Base-by-base conservation (phyloP, 1,140 invertebrate genomes). In the Eumaeus atala region DNA sequence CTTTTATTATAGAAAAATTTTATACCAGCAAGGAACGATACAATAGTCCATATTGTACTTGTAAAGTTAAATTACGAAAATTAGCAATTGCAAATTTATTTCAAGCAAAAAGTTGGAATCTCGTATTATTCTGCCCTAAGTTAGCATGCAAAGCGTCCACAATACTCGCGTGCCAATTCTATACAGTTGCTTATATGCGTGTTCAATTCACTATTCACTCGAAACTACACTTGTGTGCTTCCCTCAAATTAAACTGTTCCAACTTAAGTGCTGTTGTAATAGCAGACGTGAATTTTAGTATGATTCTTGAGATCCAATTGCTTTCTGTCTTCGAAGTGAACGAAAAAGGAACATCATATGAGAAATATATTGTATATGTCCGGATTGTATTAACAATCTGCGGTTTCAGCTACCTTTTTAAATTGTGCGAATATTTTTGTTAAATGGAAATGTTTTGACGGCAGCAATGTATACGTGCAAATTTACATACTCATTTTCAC, bases 201-300 rank as follows among this genome's bases (percentile, higher is more conserved):
- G 40, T 44, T 44, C 40, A 44, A 44, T 44, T 44, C 10, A 44
- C 40, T 44, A 44, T 44, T 44, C 16, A 9, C 12, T 44, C 40
- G 16, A 3, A 44, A 44, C 12, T 44, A 16, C 40, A 44, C 40
- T 28, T 28, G 21, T 28, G 21, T 28, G 21, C 21, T 28, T 28
- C 6, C 21, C 21, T 44, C 40, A 44, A 44, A 44, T 44, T 44
- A 44, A 44, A 44, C 40, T 44, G 40, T 44, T 44, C 40, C 14
- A 44, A 44, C 14, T 44, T 44, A 28, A 14, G 40, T 44, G 12
- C 14, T 16, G 40, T 44, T 44, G 40, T 16, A 44, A 44, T 16
- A 44, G 12, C 40, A 9, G 40, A 28, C 2, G 21, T 28, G 21
- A 28, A 28, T 6, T 28, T 28, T 6, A 28, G 21, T 28, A 28